Evolutionary conservation across 1,140 invertebrate species (phyloP).

Genomic region (Odontomachus brunneus): DNA sequence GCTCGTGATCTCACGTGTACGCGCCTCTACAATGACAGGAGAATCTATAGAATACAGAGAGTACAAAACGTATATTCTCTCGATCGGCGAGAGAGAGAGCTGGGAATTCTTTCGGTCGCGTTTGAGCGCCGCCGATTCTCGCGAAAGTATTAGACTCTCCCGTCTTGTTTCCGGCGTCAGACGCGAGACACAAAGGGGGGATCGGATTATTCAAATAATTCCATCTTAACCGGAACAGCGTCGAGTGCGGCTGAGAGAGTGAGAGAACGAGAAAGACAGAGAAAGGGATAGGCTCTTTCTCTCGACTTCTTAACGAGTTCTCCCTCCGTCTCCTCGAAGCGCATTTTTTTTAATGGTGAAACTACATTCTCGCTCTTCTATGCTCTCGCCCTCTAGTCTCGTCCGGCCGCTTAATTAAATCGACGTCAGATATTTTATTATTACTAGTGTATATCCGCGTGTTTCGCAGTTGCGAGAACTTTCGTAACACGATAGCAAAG

Average conservation of each 20-base stretch:
- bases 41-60: too few species aligned
- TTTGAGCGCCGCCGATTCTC: conserved; percentile 1
- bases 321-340: not conserved
- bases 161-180: conserved; percentile 15
- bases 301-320: conserved; percentile 52
- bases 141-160: conserved; percentile 17
- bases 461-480: not conserved
- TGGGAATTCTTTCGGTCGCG: conserved; percentile 24
- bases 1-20: too few species aligned
- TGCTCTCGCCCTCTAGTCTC: not conserved
- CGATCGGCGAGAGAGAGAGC: not conserved
- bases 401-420: conserved; percentile 29
- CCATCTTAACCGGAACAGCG: conserved; percentile 23
- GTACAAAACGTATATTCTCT: too few species aligned
- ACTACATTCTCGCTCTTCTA: conserved; percentile 18
- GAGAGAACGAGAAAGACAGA: not conserved
- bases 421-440: conserved; percentile 4
- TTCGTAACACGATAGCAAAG: not conserved
- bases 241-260: not conserved
- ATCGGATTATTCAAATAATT: conserved; percentile 64
- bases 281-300: not conserved
- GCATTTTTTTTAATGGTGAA: conserved; percentile 49
- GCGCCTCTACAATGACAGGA: too few species aligned
- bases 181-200: conserved; percentile 37
- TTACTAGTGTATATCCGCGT: not conserved